A percentile compares a stretch with the other conserved stretches of the same genome.
These are phyloP conservation scores for Cyrtonyx montezumae DNA, from an alignment of 2,113 vertebrate genomes.

Conservation along the genomic window DNA sequence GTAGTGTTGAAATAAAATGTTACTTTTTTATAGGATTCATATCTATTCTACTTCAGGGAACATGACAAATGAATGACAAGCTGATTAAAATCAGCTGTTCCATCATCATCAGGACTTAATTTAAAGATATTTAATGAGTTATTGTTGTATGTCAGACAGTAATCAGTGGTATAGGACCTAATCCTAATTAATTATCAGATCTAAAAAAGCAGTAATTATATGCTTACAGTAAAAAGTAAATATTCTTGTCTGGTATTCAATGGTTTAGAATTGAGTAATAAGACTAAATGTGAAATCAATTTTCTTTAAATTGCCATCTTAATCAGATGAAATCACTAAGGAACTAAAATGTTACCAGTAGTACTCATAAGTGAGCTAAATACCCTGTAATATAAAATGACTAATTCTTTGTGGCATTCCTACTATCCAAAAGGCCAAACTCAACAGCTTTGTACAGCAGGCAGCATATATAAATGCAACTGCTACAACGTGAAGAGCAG, in stretches of 20 bases:
- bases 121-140: not conserved
- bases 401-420: not conserved
- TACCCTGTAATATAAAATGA: not conserved
- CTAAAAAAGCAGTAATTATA: not conserved
- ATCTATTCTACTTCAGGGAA: not conserved
- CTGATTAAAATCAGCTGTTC: not conserved
- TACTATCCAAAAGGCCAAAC: not conserved
- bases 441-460: not conserved
- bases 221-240: not conserved
- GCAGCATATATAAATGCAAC: not conserved
- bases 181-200: conserved; percentile 7
- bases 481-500: not conserved
- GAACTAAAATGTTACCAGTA: not conserved
- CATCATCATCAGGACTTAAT: not conserved
- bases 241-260: not conserved
- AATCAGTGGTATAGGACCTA: not conserved
- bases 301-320: not conserved
- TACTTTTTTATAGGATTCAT: not conserved
- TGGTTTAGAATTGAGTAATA: not conserved
- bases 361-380: not conserved
- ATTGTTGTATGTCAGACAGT: not conserved
- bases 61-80: not conserved
- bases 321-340: not conserved
- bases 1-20: not conserved
- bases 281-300: not conserved